A percentile compares a stretch with the other conserved stretches of the same genome.
Conservation (phyloP, 2,888 invertebrate genomes). For the Noctua pronuba region DNA sequence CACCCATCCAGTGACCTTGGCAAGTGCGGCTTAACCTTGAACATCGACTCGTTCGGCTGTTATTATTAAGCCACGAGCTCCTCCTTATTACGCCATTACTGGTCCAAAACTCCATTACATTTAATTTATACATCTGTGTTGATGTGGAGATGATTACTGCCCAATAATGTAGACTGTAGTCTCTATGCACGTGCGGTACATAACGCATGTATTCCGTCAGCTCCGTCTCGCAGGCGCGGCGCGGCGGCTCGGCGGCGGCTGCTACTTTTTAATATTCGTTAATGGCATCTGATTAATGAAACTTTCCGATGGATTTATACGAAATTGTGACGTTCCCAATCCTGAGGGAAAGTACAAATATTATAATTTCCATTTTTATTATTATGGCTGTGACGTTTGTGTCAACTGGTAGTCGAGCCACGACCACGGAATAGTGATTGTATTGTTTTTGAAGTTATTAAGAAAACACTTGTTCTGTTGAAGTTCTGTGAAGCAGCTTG, state of each 20-base stretch:
- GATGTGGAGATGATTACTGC: not conserved
- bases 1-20: not conserved
- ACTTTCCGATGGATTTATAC: constrained; percentile 31
- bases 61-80: not conserved
- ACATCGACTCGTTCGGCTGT: not conserved
- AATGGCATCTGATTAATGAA: constrained; percentile 56
- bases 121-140: not conserved
- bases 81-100: not conserved
- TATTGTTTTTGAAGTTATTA: not conserved
- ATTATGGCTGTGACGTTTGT: not conserved
- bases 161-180: too few relatives aligned
- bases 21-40: not conserved
- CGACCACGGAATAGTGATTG: not conserved
- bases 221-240: not conserved
- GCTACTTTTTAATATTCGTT: constrained; percentile 50
- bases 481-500: not conserved
- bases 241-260: not conserved
- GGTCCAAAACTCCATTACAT: not conserved
- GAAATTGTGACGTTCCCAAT: constrained; percentile 17
- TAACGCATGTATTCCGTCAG: not conserved
- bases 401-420: not conserved
- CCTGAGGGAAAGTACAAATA: constrained; percentile 30
- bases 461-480: not conserved
- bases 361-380: constrained; percentile 13
- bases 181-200: not conserved